Conservation (phyloP, 2,888 invertebrate species). For the Drosophila paranaensis region DNA sequence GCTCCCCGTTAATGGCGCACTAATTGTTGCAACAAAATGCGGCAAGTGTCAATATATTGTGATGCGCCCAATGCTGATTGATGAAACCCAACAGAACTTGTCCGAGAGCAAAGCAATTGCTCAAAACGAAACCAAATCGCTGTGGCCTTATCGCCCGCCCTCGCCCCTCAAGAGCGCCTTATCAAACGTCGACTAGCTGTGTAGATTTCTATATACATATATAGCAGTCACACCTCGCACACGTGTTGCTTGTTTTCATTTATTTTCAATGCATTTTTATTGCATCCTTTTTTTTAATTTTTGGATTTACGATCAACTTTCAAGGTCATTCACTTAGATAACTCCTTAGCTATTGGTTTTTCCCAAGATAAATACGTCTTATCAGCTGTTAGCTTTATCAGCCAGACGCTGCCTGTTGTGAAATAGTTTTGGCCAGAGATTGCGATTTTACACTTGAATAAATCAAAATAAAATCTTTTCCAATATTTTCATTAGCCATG, state of each 20-base stretch:
- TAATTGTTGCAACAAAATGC: constrained; percentile 71
- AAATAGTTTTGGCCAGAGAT: constrained; percentile 12
- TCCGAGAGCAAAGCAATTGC: background rate
- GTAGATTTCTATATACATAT: constrained; percentile 6
- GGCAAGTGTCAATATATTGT: constrained; percentile 81
- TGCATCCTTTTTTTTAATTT: background rate
- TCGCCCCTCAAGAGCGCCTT: constrained; percentile 11
- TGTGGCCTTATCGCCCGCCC: constrained; percentile 35
- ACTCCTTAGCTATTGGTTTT: background rate
- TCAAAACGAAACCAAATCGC: constrained; percentile 28
- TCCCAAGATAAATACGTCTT: background rate
- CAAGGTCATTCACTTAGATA: constrained; percentile 14
- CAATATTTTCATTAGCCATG: background rate
- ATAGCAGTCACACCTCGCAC: background rate
- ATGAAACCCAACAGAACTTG: constrained; percentile 31
- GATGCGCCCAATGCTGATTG: constrained; percentile 62
- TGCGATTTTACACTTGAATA: background rate
- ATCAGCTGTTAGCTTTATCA: constrained; percentile 15
- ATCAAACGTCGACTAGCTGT: constrained; percentile 33
- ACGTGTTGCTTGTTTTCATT: constrained; percentile 26
- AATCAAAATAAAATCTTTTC: background rate
- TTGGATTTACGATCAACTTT: background rate
- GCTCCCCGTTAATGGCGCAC: constrained; percentile 51
- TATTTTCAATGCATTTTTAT: constrained; percentile 6
- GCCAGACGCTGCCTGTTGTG: constrained; percentile 17